phyloP scores from a whole-genome alignment of 2,888 invertebrate species.

The Pardosa pseudoannulata region DNA sequence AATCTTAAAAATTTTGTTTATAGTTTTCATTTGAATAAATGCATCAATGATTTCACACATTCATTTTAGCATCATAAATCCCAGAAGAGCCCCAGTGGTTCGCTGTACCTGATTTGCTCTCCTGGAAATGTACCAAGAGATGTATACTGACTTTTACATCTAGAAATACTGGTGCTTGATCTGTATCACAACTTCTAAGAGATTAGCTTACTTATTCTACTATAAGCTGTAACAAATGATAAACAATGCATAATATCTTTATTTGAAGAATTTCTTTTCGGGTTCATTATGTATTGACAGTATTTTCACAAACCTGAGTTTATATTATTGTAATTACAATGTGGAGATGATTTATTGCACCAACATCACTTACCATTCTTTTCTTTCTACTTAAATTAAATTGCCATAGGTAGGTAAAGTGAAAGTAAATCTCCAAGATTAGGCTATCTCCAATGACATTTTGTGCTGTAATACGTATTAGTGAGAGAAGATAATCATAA shows the following conservation, averaged over 20 bases:
- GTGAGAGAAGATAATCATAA: slow-evolving; percentile 20
- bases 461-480: background rate
- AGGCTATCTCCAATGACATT: background rate
- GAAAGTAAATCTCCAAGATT: background rate
- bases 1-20: slow-evolving; percentile 34
- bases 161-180: background rate
- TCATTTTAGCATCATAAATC: background rate
- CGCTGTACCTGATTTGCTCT: background rate
- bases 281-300: background rate
- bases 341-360: background rate
- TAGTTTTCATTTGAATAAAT: background rate
- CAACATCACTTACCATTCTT: background rate
- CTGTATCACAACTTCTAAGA: too few species aligned
- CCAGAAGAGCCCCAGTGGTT: background rate
- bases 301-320: background rate
- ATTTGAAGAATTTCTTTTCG: too few species aligned
- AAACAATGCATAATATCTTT: background rate
- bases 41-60: background rate
- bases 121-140: background rate
- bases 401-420: background rate
- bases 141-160: background rate
- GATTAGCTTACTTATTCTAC: background rate
- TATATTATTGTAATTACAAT: background rate
- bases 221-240: background rate
- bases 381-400: background rate